Percentiles rank a stretch among this genome's conserved stretches.
Conservation (phyloP, 2,113 vertebrate genomes). For the Chlamydotis undulata region DNA sequence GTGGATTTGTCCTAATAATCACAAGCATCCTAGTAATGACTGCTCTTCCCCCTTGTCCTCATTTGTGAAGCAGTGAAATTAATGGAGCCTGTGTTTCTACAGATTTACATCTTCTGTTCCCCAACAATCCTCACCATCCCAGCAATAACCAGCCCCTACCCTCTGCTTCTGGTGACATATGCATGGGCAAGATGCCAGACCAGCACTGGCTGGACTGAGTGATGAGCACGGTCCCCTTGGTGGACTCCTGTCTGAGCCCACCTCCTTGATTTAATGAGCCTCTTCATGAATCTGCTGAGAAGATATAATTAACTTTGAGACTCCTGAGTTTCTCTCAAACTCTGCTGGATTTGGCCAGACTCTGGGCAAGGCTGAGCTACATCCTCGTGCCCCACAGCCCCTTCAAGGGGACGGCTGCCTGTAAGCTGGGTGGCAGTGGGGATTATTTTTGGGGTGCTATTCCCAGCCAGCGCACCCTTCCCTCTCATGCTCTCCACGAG, state of each 20-base stretch:
- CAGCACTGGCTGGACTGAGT: not conserved
- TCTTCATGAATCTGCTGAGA: not conserved
- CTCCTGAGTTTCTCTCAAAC: not conserved
- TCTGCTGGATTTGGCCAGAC: not conserved
- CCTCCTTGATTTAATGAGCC: not conserved
- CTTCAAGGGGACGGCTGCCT: not conserved
- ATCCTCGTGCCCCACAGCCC: accelerated
- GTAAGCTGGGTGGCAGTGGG: accelerated
- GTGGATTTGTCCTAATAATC: not conserved
- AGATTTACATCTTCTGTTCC: not conserved
- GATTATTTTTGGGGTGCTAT: not conserved
- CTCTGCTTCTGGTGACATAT: not conserved
- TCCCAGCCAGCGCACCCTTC: not conserved
- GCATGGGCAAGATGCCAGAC: not conserved
- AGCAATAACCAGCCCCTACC: not conserved
- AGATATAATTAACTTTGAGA: not conserved
- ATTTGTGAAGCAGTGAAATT: not conserved
- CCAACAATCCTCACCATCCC: not conserved
- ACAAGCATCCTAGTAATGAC: not conserved
- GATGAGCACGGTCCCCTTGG: accelerated
- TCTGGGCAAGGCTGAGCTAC: not conserved
- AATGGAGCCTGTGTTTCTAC: not conserved
- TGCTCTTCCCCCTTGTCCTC: not conserved
- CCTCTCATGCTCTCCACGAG: not conserved
- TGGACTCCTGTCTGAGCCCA: not conserved